A percentile compares a stretch with the other conserved stretches of the same genome.
Conservation (phyloP, 2,888 invertebrate species). For the Lycocerus yunnanus region DNA sequence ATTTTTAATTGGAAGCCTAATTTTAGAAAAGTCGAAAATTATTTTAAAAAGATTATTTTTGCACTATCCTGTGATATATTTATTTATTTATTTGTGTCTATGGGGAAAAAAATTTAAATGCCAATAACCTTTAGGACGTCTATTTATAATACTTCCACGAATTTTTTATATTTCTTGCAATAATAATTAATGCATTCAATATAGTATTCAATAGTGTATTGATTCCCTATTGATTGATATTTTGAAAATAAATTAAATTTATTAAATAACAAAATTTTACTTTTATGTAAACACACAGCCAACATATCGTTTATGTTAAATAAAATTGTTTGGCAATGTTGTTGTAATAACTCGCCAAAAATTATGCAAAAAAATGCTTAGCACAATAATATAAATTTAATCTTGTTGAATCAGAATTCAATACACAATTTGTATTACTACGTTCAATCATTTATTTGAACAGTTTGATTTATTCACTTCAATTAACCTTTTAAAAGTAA, state of each 20-base stretch:
- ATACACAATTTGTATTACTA: background rate
- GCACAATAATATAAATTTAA: background rate
- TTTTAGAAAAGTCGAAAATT: background rate
- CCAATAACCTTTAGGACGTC: background rate
- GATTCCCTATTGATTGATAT: background rate
- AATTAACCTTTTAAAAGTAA: background rate
- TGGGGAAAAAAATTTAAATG: background rate
- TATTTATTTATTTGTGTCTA: background rate
- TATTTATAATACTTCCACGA: background rate
- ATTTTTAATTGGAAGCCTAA: too few species aligned
- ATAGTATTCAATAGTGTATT: too few species aligned
- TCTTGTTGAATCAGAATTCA: background rate
- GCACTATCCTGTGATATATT: background rate
- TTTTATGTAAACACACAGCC: background rate
- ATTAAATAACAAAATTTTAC: background rate
- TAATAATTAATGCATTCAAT: background rate
- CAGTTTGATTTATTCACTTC: background rate
- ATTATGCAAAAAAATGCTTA: background rate
- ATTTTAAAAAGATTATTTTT: background rate
- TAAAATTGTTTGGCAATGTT: background rate
- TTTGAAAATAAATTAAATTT: background rate
- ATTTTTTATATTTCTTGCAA: background rate
- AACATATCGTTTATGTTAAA: background rate
- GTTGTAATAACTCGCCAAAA: background rate
- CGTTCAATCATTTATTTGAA: background rate